Conservation (phyloP, 2,888 invertebrate species). For the Tyria jacobaeae region DNA sequence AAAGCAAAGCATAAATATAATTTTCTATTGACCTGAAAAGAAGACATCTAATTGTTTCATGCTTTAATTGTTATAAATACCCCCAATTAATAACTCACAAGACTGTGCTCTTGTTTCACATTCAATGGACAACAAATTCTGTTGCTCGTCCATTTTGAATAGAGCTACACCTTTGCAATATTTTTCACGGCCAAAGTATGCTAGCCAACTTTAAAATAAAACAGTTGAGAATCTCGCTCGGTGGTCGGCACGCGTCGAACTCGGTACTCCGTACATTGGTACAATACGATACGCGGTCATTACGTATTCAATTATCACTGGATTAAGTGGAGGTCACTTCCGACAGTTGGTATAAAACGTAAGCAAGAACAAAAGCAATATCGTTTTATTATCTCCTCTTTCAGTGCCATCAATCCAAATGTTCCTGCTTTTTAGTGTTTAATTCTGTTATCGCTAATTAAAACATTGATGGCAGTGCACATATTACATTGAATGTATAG, state of each 20-base stretch:
- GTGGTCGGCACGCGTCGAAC: constrained; percentile 66
- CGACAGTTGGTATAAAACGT: constrained; percentile 38
- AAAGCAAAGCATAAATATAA: constrained; percentile 2
- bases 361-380: constrained; percentile 20
- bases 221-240: constrained; percentile 79
- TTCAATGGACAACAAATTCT: constrained; percentile 76
- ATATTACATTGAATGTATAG: neutral
- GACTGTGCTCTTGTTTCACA: constrained; percentile 53
- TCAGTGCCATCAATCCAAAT: constrained; percentile 34
- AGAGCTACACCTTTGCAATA: constrained; percentile 71
- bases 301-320: constrained; percentile 64
- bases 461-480: constrained; percentile 6
- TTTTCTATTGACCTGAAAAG: constrained; percentile 25
- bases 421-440: constrained; percentile 33
- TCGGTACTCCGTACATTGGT: constrained; percentile 43
- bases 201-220: constrained; percentile 81
- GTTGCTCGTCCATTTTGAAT: constrained; percentile 66
- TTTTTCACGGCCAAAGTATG: constrained; percentile 77
- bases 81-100: constrained; percentile 52
- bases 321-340: constrained; percentile 49
- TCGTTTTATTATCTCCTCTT: constrained; percentile 8
- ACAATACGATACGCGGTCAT: constrained; percentile 58
- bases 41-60: constrained; percentile 37
- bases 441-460: constrained; percentile 19
- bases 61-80: constrained; percentile 41